A percentile compares a stretch with the other conserved stretches of the same genome.
These are phyloP conservation scores for Phrynosoma platyrhinos DNA, from an alignment of 2,113 vertebrate genomes.

Conservation along the genomic window DNA sequence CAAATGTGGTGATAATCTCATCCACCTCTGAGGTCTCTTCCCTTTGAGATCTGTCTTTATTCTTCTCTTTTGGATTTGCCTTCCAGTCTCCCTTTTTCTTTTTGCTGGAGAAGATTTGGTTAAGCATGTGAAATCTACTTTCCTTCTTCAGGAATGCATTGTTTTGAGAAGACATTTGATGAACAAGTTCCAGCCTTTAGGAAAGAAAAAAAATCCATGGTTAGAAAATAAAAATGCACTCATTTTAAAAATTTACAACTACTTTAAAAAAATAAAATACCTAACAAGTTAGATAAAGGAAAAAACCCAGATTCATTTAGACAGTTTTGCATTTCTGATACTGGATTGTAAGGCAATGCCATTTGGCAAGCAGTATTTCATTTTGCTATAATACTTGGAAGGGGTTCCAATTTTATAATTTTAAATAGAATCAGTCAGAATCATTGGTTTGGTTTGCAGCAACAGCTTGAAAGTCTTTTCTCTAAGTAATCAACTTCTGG, in stretches of 20 bases:
- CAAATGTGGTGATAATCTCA: constrained; percentile 89
- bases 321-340: not conserved
- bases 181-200: constrained; percentile 73
- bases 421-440: not conserved
- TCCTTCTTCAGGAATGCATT: constrained; percentile 80
- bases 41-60: constrained; percentile 56
- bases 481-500: not conserved
- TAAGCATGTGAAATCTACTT: constrained; percentile 81
- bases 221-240: not conserved
- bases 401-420: not conserved
- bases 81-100: constrained; percentile 81
- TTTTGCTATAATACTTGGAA: not conserved
- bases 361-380: not conserved
- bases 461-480: constrained; percentile 20
- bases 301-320: not conserved
- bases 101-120: constrained; percentile 87
- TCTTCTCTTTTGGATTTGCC: constrained; percentile 69
- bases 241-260: not conserved
- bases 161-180: constrained; percentile 70
- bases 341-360: not conserved
- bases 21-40: constrained; percentile 86
- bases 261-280: not conserved
- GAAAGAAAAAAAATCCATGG: constrained; percentile 36
- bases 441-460: not conserved
- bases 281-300: not conserved